Evolutionary conservation across 1,140 invertebrate species (phyloP).

Genomic region (Hesperophylax magnus): DNA sequence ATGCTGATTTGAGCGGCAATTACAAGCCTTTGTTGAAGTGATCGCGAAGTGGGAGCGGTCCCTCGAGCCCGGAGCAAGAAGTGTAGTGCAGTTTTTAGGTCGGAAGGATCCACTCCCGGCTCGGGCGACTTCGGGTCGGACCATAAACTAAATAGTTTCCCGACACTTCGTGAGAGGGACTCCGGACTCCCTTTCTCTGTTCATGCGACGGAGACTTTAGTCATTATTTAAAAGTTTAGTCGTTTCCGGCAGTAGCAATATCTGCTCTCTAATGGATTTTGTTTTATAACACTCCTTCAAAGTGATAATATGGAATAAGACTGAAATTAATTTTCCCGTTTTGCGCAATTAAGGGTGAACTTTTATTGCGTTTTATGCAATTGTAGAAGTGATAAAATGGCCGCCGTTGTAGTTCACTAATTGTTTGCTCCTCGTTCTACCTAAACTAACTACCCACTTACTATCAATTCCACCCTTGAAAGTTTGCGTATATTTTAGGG

Average conservation of each 20-base stretch:
- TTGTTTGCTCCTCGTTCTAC: background rate
- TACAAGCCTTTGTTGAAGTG: background rate
- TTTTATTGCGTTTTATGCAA: conserved; percentile 34
- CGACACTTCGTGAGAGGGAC: background rate
- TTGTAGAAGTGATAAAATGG: background rate
- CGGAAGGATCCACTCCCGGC: background rate
- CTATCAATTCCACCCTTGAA: too few relatives aligned
- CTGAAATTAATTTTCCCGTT: conserved; percentile 32
- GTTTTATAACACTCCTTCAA: conserved; percentile 20
- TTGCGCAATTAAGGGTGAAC: conserved; percentile 7
- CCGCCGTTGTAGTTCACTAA: background rate
- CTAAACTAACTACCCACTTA: too few relatives aligned
- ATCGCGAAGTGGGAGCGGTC: too few relatives aligned
- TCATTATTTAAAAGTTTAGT: conserved; percentile 30
- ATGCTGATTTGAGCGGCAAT: background rate
- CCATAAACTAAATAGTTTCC: conserved; percentile 15
- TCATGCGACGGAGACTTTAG: background rate
- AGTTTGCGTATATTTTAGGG: too few relatives aligned
- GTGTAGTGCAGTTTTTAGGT: conserved; percentile 15
- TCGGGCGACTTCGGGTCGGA: background rate
- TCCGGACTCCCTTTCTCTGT: conserved; percentile 1
- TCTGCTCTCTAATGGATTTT: conserved; percentile 22
- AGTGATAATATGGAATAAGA: background rate
- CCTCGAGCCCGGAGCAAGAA: background rate
- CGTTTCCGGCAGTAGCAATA: conserved; percentile 21